Evolutionary conservation across 1,140 invertebrate genomes (phyloP), one percentile per base, ranked within the genome.

Genomic region (Trichoplusia ni): DNA sequence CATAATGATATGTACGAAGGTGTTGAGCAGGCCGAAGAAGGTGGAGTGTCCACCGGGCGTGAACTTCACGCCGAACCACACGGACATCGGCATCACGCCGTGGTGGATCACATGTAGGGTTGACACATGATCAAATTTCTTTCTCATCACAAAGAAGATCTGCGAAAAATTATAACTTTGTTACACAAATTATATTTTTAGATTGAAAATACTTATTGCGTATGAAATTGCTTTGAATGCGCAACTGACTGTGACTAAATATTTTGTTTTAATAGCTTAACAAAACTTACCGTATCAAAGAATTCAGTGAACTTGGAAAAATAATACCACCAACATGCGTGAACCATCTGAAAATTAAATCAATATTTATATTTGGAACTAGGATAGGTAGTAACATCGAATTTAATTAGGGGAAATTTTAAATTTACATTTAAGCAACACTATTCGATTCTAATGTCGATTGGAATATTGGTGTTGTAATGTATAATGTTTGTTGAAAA

Each of bases 21-120:
- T 96, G 89, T 98, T 98, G 73, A 98, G 91, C 62, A 96, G 92
- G 9, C 95, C 95, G 82, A 96, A 96, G 92, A 96, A 96, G 2
- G 95, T 95, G 51, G 94, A 95, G 76, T 97, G 96, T 37, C 96
- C 96, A 80, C 96, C 96, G 73, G 96, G 96, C 38, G 96, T 97
- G 91, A 98, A 98, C 89, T 98, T 98, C 18, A 98, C 97, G 29
- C 97, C 98, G 87, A 98, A 98, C 98, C 98, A 99, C 21, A 98
- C 97, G 2, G 96, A 97, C 93, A 98, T 95, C 29, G 98, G 98
- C 97, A 99, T 99, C 75, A 97, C 94, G 54, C 97, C 97, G 89
- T 99, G 98, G 91, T 99, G 98, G 77, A 99, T 98, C 14, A 99
- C 97, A 89, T 99, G 98, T 13, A 99, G 93, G 6, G 95, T 97